Evolutionary conservation across 2,888 invertebrate genomes (phyloP).

Genomic region (Pedicia rivosa): DNA sequence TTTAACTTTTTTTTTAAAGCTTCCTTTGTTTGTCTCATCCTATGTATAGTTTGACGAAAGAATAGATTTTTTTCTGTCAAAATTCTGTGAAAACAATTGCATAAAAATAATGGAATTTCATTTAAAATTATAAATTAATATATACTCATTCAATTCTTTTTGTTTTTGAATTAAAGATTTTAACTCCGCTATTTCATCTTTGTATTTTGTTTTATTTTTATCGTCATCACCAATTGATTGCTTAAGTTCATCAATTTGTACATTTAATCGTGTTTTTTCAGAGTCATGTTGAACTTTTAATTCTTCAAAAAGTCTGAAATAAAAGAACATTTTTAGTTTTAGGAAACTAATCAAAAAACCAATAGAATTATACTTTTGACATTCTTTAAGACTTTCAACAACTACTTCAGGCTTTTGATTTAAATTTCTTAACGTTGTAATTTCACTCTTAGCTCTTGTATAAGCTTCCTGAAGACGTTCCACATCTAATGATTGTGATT

Average conservation of each 20-base stretch:
- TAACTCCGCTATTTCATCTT: conserved; percentile 14
- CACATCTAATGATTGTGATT: conserved; percentile 26
- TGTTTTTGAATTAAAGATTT: conserved; percentile 17
- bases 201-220: conserved; percentile 10
- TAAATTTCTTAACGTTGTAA: conserved; percentile 18
- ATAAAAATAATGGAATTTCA: neutral
- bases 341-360: too few relatives aligned
- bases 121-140: too few relatives aligned
- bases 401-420: conserved; percentile 16
- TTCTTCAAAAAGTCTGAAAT: conserved; percentile 50
- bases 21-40: conserved; percentile 24
- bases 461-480: conserved; percentile 28
- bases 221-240: conserved; percentile 11
- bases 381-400: conserved; percentile 51
- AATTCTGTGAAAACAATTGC: conserved; percentile 4
- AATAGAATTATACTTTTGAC: conserved; percentile 37
- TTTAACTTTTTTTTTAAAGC: conserved; percentile 25
- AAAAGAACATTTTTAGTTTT: too few relatives aligned
- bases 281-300: conserved; percentile 53
- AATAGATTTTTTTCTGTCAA: conserved; percentile 15
- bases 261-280: conserved; percentile 44
- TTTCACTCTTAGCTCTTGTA: conserved; percentile 24
- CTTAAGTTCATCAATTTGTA: conserved; percentile 14
- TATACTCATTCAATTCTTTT: conserved; percentile 12
- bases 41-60: conserved; percentile 20